Percentiles rank a stretch among this genome's conserved stretches.
These are phyloP conservation scores for Dasyprocta punctata DNA, from an alignment of 2,113 vertebrate species.

Conservation along the genomic window DNA sequence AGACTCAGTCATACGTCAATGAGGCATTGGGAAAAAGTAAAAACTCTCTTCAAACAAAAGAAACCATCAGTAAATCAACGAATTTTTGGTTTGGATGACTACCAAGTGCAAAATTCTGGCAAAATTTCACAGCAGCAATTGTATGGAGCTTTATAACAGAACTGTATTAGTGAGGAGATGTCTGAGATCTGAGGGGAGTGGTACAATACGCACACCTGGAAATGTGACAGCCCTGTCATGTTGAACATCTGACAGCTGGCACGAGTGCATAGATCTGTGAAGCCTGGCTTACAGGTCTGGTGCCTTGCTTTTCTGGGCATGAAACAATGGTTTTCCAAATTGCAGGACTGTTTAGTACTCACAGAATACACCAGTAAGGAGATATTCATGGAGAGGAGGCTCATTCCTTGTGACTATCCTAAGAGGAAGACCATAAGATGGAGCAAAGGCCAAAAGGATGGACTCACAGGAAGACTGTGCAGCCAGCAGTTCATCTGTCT, in stretches of 20 bases:
- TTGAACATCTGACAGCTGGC: neutral
- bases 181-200: neutral
- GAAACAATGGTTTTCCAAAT: neutral
- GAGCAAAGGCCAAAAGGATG: neutral
- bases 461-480: neutral
- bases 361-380: neutral
- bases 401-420: neutral
- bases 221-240: rapidly evolving
- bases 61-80: neutral
- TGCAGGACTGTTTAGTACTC: neutral
- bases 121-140: neutral
- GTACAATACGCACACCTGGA: rapidly evolving
- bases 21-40: neutral
- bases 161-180: neutral
- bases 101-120: neutral
- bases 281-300: neutral
- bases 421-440: neutral
- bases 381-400: neutral
- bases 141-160: neutral
- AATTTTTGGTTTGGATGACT: neutral
- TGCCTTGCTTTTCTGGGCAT: neutral
- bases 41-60: neutral
- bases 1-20: neutral
- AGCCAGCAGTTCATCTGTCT: neutral
- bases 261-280: neutral